Conservation (phyloP, 2,888 invertebrate species). For the Tanaodytes sp. region DNA sequence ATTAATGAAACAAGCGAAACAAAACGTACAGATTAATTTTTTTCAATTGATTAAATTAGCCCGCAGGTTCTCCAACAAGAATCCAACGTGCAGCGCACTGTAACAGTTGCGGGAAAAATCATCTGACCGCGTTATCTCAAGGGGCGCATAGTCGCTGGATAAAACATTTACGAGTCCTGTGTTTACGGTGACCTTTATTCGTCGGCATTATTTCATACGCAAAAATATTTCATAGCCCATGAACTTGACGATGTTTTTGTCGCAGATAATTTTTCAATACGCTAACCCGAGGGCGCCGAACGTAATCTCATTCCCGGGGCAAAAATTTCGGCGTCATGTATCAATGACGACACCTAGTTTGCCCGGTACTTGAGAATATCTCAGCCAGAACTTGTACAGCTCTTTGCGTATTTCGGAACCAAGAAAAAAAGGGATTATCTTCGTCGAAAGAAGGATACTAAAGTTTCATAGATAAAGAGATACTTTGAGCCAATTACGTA, state of each 20-base stretch:
- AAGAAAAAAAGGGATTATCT: conserved; percentile 47
- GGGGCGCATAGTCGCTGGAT: conserved; percentile 44
- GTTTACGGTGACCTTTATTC: conserved; percentile 42
- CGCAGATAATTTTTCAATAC: conserved; percentile 21
- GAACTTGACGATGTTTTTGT: conserved; percentile 37
- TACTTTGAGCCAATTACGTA: conserved; percentile 53
- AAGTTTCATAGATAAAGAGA: conserved; percentile 55
- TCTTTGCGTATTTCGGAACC: conserved; percentile 36
- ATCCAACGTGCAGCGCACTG: too few species aligned
- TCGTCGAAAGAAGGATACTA: conserved; percentile 43
- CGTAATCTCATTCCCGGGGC: conserved; percentile 12
- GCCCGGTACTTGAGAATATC: conserved; percentile 46
- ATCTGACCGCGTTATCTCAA: conserved; percentile 25
- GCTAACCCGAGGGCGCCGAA: background rate
- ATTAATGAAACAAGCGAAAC: too few species aligned
- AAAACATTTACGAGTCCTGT: conserved; percentile 48
- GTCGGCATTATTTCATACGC: conserved; percentile 47
- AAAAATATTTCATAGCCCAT: conserved; percentile 47
- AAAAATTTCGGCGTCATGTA: conserved; percentile 40
- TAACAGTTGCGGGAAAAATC: conserved; percentile 37
- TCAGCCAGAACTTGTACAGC: conserved; percentile 41
- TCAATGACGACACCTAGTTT: conserved; percentile 49
- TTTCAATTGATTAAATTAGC: too few species aligned
- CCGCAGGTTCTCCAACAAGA: too few species aligned
- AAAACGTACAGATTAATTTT: too few species aligned